A percentile compares a stretch with the other conserved stretches of the same genome.
Conservation (phyloP, 2,888 invertebrate genomes). For the Euplagia quadripunctaria region DNA sequence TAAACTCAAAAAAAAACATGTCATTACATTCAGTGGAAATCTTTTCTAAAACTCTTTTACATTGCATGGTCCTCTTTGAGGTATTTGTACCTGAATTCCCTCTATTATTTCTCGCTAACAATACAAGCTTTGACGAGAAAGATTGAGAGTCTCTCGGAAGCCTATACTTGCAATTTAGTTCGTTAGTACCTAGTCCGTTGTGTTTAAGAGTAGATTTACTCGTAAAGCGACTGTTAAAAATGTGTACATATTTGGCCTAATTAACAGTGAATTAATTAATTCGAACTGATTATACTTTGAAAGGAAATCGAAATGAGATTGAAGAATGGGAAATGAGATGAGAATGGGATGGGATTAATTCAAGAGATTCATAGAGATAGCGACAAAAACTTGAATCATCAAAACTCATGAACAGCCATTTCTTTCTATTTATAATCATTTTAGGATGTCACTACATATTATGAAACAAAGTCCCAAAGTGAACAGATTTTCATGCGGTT, state of each 20-base stretch:
- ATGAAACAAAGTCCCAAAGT: no score
- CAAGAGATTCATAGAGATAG: no score
- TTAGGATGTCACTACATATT: no score
- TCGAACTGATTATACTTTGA: no score
- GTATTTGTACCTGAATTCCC: conserved; percentile 13
- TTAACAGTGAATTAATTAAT: neutral
- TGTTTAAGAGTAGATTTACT: neutral
- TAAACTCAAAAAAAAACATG: neutral
- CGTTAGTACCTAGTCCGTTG: conserved; percentile 1
- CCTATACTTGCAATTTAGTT: conserved; percentile 25
- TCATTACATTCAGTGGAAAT: neutral
- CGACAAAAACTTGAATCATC: no score
- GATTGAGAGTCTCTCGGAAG: conserved; percentile 26
- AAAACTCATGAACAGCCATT: no score
- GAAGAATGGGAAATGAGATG: no score
- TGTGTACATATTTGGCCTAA: neutral
- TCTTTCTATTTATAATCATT: no score
- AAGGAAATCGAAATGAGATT: no score
- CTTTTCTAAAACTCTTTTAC: conserved; percentile 12
- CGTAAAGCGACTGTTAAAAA: neutral
- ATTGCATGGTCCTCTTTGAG: conserved; percentile 25
- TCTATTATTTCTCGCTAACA: conserved; percentile 37
- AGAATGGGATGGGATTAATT: no score
- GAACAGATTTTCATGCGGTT: no score
- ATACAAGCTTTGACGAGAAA: conserved; percentile 33